Percentiles rank a stretch among this genome's conserved stretches.
phyloP scores from a whole-genome alignment of 2,797 vertebrate species.

The Florisuga fusca region DNA sequence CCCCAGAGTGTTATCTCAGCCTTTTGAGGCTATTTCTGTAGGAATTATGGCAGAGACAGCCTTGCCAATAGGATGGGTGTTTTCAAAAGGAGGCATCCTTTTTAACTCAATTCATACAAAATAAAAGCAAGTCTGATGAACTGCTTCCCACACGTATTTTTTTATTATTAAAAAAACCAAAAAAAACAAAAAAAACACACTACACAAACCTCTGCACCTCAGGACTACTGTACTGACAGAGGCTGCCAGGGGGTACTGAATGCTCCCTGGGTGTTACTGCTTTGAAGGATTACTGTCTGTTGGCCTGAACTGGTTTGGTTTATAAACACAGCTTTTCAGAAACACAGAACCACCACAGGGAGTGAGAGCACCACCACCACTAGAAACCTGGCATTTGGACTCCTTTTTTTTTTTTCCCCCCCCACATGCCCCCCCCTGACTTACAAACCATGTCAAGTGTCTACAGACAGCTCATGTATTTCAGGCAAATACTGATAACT shows the following conservation, averaged over 20 bases:
- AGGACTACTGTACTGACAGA: not conserved
- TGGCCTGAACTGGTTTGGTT: not conserved
- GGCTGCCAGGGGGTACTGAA: not conserved
- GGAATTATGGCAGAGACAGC: not conserved
- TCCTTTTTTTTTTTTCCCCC: not conserved
- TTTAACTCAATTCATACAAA: not conserved
- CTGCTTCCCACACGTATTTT: not conserved
- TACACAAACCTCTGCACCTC: not conserved
- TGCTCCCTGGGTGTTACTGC: not conserved
- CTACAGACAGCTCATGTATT: not conserved
- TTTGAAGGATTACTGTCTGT: not conserved
- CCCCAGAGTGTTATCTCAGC: not conserved
- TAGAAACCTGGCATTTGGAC: not conserved
- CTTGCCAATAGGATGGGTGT: not conserved
- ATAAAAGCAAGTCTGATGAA: not conserved
- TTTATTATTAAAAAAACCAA: not conserved
- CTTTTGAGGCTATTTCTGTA: not conserved
- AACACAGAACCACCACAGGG: not conserved
- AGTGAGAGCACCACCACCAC: not conserved
- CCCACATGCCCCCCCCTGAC: too few relatives aligned
- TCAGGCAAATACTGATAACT: not conserved
- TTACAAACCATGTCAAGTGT: not conserved
- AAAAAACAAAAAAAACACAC: too few relatives aligned
- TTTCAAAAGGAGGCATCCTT: not conserved
- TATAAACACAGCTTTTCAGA: not conserved